Percentiles rank a stretch among this genome's conserved stretches.
These are phyloP conservation scores for Epinotia demarniana DNA, from an alignment of 2,888 invertebrate genomes.

Conservation along the genomic window DNA sequence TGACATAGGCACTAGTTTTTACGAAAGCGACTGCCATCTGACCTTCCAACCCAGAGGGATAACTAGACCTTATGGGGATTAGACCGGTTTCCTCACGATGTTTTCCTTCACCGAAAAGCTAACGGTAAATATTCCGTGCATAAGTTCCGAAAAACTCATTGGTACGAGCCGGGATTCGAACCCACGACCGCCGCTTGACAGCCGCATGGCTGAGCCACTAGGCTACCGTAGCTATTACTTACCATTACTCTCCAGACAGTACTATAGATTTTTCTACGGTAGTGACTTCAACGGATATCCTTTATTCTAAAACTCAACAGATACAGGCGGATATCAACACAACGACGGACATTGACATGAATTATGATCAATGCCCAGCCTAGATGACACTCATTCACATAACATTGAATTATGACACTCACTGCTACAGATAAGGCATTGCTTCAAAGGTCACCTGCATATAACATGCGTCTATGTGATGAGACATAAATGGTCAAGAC, in stretches of 20 bases:
- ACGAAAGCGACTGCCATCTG: no score
- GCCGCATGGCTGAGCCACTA: no score
- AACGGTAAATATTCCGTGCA: no score
- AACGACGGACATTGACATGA: not conserved
- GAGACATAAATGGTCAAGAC: conserved; percentile 31
- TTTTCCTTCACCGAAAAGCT: no score
- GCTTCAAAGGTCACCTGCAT: conserved; percentile 24
- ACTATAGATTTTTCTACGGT: not conserved
- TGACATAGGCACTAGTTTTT: no score
- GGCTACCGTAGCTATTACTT: no score
- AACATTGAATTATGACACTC: conserved; percentile 23
- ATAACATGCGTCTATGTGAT: conserved; percentile 1
- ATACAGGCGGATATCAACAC: not conserved
- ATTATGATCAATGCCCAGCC: not conserved
- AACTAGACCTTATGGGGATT: no score
- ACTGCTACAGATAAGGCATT: conserved; percentile 9
- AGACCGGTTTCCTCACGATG: no score
- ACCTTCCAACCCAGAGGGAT: no score
- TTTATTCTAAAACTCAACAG: not conserved
- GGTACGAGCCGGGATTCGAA: no score
- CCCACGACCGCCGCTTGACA: no score
- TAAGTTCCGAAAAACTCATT: no score
- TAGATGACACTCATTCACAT: conserved; percentile 13
- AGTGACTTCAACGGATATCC: not conserved
- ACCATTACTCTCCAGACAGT: not conserved